Conservation (phyloP, 2,797 vertebrate genomes). For the Pygocentrus nattereri region DNA sequence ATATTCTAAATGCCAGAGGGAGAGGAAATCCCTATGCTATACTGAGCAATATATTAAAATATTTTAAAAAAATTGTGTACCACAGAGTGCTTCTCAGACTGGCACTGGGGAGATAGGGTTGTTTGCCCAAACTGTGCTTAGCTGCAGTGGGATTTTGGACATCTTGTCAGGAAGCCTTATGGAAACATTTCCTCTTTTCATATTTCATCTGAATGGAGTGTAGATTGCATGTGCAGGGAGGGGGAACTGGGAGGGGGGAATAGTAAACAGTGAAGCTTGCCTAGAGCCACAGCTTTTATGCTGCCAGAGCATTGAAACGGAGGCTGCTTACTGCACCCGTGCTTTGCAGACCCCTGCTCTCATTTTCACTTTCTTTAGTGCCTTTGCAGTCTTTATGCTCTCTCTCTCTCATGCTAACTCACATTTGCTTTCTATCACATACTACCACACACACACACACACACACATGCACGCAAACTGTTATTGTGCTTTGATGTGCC, state of each 20-base stretch:
- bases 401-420: slow-evolving; percentile 38
- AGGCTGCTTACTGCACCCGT: slow-evolving; percentile 44
- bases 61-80: slow-evolving; percentile 64
- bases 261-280: slow-evolving; percentile 69
- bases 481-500: slow-evolving; percentile 56
- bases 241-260: slow-evolving; percentile 14
- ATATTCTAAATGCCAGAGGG: slow-evolving; percentile 41
- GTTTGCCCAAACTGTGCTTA: slow-evolving; percentile 71
- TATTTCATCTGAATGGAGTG: slow-evolving; percentile 78
- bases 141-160: slow-evolving; percentile 69
- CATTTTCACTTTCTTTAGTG: slow-evolving; percentile 30
- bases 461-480: slow-evolving; percentile 12
- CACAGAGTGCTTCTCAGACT: slow-evolving; percentile 66
- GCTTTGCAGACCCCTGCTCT: slow-evolving; percentile 48
- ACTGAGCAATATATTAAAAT: slow-evolving; percentile 67
- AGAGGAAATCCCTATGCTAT: slow-evolving; percentile 58
- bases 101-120: slow-evolving; percentile 67
- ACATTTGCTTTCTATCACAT: slow-evolving; percentile 40
- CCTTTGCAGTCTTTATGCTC: slow-evolving; percentile 41
- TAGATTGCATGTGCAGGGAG: slow-evolving; percentile 69
- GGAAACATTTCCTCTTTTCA: slow-evolving; percentile 76
- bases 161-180: slow-evolving; percentile 72
- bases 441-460: slow-evolving; percentile 26
- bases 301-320: slow-evolving; percentile 66
- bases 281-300: slow-evolving; percentile 72